Base-by-base conservation (phyloP, 2,888 invertebrate species). In the Athrips mouffetella region DNA sequence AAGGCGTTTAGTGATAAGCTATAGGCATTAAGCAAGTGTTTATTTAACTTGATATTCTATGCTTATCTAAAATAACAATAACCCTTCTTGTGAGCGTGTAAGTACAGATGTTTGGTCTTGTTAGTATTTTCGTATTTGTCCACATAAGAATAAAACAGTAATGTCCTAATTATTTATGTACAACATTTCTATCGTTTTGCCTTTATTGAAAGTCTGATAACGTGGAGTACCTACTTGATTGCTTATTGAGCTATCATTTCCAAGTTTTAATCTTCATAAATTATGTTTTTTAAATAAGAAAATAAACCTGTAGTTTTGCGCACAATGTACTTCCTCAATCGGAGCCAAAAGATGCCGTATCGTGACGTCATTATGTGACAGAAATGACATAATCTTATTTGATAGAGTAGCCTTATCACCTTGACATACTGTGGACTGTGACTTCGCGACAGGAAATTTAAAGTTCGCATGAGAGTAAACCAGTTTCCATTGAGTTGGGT, bases 401-500 rank as follows among this genome's bases (percentile, higher is more conserved):
- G 33, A 23, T n/a, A 16, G 7, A 23, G 13, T 41, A 21, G 20
- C 37, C 37, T 37, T 37, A 37, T 37, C 37, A 37, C 18, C 49
- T 47, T 50, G 47, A 50, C 47, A 49, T 35, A 64, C 55, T 63
- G 46, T 49, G 46, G 29, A 48, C 27, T 44, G n/a, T 46, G 47
- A 53, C 49, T 45, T 13, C 23, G 40, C 41, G 44, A 37, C 51
- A 51, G 54, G 48, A 53, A 52, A 52, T 51, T 48, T 51, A 45
- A 52, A 52, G 52, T 52, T 48, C 50, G 50, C 49, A 39, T 18
- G 33, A 8, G 42, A 29, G 44, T 44, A 45, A 74, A 82, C 81
- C 62, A 61, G 82, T 81, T 78, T 73, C 56, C 75, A 79, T 76
- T 80, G 76, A 70, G 62, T 69, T 65, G 54, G 51, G 59, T 62